phyloP scores from a whole-genome alignment of 2,113 vertebrate genomes.

The Pachycephala philippinensis region DNA sequence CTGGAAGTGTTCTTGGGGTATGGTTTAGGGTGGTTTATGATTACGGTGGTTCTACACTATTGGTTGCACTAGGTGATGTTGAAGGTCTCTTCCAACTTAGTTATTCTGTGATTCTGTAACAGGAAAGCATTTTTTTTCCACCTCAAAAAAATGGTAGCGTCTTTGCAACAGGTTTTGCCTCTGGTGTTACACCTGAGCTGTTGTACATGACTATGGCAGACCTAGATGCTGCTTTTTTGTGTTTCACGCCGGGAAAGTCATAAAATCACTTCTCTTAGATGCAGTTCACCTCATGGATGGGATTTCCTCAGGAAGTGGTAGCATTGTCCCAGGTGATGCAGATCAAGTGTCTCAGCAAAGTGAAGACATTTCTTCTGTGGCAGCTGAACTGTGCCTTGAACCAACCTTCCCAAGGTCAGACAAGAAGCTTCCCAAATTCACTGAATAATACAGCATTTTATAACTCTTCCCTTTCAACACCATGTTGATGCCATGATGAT shows the following conservation, averaged over 20 bases:
- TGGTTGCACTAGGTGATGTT: not conserved
- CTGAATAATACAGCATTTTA: not conserved
- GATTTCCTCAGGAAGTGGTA: not conserved
- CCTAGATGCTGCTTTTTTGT: not conserved
- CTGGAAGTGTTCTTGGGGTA: not conserved
- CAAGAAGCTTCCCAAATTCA: not conserved
- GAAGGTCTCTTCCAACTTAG: not conserved
- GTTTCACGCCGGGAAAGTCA: not conserved
- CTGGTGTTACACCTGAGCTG: not conserved
- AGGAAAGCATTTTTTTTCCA: not conserved
- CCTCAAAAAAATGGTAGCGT: not conserved
- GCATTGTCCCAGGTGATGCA: not conserved
- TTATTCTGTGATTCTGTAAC: not conserved
- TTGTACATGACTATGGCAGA: not conserved
- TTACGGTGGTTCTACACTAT: not conserved
- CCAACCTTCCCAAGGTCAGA: not conserved
- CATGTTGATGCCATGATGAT: too few relatives aligned
- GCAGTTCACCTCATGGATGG: not conserved
- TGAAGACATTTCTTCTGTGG: not conserved
- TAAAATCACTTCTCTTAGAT: not conserved
- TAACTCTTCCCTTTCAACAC: not conserved
- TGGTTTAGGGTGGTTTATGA: not conserved
- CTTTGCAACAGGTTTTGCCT: not conserved
- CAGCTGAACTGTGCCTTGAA: not conserved
- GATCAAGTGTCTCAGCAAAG: not conserved